Conservation (phyloP, 2,113 vertebrate genomes). For the Orycteropus afer region DNA sequence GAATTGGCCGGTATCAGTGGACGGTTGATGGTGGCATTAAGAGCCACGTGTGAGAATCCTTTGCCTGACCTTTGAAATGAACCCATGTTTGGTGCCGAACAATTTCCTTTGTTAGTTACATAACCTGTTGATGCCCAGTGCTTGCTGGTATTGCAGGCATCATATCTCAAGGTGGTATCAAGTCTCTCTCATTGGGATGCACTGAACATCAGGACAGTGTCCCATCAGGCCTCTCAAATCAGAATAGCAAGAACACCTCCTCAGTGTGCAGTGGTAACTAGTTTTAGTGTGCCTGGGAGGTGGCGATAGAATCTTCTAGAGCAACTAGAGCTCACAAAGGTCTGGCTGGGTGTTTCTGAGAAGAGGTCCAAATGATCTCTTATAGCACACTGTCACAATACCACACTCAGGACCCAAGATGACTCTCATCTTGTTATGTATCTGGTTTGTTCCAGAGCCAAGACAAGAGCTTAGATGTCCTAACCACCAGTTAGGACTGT, state of each 20-base stretch:
- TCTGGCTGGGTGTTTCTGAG: not conserved
- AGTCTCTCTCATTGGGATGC: not conserved
- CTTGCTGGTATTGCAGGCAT: not conserved
- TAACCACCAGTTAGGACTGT: not conserved
- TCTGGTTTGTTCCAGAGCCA: not conserved
- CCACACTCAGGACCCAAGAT: not conserved
- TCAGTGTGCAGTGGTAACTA: not conserved
- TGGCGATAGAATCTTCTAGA: not conserved
- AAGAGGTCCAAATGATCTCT: not conserved
- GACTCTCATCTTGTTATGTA: not conserved
- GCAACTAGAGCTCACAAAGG: not conserved
- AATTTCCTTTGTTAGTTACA: not conserved
- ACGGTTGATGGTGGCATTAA: not conserved
- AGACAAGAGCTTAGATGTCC: not conserved
- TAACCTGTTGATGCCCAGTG: not conserved
- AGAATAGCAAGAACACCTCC: not conserved
- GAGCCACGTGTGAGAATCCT: not conserved
- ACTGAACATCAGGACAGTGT: not conserved
- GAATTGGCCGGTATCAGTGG: constrained; percentile 23
- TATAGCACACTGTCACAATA: no score
- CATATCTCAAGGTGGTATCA: not conserved
- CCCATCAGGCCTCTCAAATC: not conserved
- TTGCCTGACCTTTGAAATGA: not conserved
- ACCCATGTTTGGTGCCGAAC: not conserved
- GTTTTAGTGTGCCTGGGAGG: no score